Evolutionary conservation across 2,113 vertebrate species (phyloP).

Genomic region (Oceanites oceanicus): DNA sequence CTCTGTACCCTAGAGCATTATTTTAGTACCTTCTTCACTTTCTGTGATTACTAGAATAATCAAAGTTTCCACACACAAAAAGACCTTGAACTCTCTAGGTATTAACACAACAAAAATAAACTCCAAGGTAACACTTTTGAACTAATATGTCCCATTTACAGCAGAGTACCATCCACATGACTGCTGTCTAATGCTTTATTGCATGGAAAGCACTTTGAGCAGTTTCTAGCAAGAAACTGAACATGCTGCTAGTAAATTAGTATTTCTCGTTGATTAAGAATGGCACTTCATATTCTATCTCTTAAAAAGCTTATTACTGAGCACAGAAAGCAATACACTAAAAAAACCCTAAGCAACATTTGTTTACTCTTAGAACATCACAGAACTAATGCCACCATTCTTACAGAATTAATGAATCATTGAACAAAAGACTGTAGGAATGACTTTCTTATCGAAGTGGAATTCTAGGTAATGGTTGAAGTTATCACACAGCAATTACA

Average conservation of each 20-base stretch:
- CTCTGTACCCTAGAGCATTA: not conserved
- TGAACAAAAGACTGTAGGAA: not conserved
- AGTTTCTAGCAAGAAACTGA: not conserved
- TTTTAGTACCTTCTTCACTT: not conserved
- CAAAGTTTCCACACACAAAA: not conserved
- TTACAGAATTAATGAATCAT: not conserved
- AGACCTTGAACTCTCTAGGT: not conserved
- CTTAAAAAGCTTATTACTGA: not conserved
- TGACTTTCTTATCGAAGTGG: not conserved
- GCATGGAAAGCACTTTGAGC: not conserved
- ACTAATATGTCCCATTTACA: not conserved
- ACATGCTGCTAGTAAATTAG: too few species aligned
- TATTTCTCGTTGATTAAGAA: not conserved
- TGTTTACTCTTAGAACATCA: not conserved
- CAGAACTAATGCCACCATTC: not conserved
- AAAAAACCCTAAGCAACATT: rapidly evolving
- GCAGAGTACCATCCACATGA: not conserved
- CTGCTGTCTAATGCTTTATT: not conserved
- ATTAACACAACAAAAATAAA: not conserved
- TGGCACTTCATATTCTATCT: not conserved
- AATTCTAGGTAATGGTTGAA: not conserved
- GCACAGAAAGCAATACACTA: not conserved
- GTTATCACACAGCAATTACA: not conserved
- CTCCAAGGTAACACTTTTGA: not conserved
- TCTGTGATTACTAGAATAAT: not conserved